Percentiles rank a stretch among this genome's conserved stretches.
Evolutionary conservation across 2,113 vertebrate species (phyloP).

Genomic region (Paracanthobrama guichenoti): DNA sequence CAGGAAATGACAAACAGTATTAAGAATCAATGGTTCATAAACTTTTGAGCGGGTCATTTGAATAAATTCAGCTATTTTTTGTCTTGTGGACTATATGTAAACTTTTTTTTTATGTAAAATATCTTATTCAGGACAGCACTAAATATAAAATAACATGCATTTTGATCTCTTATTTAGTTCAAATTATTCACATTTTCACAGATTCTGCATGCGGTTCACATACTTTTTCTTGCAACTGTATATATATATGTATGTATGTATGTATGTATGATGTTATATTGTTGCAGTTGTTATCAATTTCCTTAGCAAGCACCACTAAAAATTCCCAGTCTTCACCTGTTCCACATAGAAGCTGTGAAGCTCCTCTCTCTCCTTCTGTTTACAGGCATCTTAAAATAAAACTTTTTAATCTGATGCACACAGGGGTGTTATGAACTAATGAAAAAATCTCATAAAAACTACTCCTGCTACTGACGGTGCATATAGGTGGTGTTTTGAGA

Average conservation of each 20-base stretch:
- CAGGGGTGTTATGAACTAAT: constrained; percentile 70
- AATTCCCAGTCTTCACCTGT: neutral
- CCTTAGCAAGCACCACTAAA: neutral
- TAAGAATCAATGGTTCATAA: no score
- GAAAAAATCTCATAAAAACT: constrained; percentile 71
- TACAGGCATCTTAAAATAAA: constrained; percentile 34
- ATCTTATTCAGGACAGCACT: no score
- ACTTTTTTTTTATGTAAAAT: no score
- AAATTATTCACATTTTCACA: no score
- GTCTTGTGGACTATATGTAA: no score
- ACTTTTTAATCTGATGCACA: constrained; percentile 40
- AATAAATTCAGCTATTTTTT: no score
- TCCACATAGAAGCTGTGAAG: neutral
- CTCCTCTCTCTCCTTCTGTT: neutral
- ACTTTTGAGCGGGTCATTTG: no score
- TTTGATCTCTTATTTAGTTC: no score
- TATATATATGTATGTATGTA: neutral
- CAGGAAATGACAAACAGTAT: no score
- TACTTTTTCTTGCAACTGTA: no score
- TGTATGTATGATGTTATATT: neutral
- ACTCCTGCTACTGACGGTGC: constrained; percentile 64
- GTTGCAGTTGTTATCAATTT: neutral
- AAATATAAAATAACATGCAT: no score
- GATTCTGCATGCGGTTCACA: no score
- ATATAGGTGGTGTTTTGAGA: constrained; percentile 57